Evolutionary conservation across 2,113 vertebrate genomes (phyloP).

Genomic region (Phaethornis superciliosus): DNA sequence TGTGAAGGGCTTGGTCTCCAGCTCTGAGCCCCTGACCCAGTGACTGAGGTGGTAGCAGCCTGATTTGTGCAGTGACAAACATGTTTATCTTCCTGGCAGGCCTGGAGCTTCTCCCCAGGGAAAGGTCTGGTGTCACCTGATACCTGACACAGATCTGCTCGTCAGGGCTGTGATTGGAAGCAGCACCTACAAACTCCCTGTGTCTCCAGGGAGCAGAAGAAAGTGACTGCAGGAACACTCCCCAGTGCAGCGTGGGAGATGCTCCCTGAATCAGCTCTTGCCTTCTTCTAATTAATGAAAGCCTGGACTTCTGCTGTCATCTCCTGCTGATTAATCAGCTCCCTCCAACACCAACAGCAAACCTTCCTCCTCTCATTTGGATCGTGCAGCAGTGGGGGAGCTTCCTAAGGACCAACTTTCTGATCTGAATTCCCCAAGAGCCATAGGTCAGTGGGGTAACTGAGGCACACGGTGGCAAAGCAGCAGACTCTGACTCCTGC

Average conservation of each 20-base stretch:
- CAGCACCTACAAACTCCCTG: not conserved
- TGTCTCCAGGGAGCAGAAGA: not conserved
- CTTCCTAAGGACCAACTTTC: not conserved
- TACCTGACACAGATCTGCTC: not conserved
- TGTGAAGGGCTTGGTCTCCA: not conserved
- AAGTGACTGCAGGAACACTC: not conserved
- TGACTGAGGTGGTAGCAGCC: not conserved
- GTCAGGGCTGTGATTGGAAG: not conserved
- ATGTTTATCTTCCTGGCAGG: not conserved
- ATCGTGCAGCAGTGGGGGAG: not conserved
- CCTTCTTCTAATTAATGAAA: not conserved
- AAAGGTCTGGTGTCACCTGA: not conserved
- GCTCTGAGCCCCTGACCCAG: not conserved
- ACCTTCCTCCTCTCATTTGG: not conserved
- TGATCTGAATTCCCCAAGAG: not conserved
- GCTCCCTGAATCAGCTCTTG: not conserved
- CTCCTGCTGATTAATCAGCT: constrained; percentile 39
- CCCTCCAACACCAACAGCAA: not conserved
- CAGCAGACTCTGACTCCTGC: not conserved
- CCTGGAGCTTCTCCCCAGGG: not conserved
- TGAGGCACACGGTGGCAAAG: not conserved
- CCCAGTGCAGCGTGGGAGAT: not conserved
- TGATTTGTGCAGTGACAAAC: constrained; percentile 8
- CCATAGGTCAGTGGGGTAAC: not conserved
- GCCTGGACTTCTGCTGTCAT: constrained; percentile 1